Evolutionary conservation across 2,797 vertebrate genomes (phyloP).

Genomic region (Manis crassicaudata): DNA sequence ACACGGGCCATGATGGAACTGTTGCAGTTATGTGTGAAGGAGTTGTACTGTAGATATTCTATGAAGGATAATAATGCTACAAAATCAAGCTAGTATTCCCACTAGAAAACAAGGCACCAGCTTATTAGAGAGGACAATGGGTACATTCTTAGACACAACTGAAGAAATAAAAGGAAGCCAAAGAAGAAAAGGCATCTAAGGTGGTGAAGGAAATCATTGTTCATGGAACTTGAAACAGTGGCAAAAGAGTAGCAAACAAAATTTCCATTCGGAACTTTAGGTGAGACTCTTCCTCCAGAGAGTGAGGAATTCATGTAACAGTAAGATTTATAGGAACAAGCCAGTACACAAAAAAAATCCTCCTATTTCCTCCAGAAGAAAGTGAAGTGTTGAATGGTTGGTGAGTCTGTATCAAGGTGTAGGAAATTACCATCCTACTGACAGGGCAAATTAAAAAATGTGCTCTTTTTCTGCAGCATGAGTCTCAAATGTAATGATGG

Average conservation of each 20-base stretch:
- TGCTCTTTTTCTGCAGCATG: background rate
- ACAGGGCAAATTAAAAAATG: background rate
- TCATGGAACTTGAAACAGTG: background rate
- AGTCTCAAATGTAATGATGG: background rate
- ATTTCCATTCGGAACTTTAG: constrained; percentile 36
- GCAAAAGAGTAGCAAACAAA: constrained; percentile 41
- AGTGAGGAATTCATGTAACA: background rate
- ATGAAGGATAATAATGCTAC: constrained; percentile 20
- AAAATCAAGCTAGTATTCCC: constrained; percentile 31
- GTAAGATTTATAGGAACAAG: constrained; percentile 24
- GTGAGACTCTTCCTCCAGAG: constrained; percentile 19
- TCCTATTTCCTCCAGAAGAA: constrained; percentile 30
- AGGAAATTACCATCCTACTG: background rate
- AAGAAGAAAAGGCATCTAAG: constrained; percentile 56
- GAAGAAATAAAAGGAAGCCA: constrained; percentile 57
- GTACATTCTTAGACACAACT: constrained; percentile 46
- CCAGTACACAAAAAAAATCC: background rate
- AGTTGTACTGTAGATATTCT: background rate
- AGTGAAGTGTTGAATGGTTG: background rate
- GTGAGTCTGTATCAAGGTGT: background rate
- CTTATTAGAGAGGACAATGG: constrained; percentile 50
- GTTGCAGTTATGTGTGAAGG: background rate
- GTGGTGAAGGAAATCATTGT: constrained; percentile 48
- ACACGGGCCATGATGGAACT: background rate
- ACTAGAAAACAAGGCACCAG: constrained; percentile 47